Evolutionary conservation across 2,113 vertebrate genomes (phyloP).

Genomic region (Mesoclemmys tuberculata): DNA sequence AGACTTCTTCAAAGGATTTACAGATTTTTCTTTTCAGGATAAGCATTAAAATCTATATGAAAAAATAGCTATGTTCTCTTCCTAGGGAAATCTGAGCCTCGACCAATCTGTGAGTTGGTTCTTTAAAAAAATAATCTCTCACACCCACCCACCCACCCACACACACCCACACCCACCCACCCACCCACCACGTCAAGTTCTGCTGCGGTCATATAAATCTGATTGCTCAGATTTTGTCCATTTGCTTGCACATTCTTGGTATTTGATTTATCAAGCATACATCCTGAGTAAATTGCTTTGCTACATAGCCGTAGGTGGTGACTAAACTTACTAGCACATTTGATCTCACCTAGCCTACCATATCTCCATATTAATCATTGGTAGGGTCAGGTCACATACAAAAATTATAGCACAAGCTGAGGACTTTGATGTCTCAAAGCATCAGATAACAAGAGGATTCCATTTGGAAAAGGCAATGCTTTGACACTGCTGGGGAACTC

Average conservation of each 20-base stretch:
- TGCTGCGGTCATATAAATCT: not conserved
- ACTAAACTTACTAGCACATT: conserved; percentile 8
- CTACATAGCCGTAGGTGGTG: not conserved
- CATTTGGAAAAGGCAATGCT: not conserved
- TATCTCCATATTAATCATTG: conserved; percentile 19
- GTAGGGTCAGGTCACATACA: not conserved
- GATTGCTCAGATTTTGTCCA: not conserved
- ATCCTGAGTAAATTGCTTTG: not conserved
- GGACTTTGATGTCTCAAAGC: not conserved
- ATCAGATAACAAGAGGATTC: not conserved
- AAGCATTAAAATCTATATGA: not conserved
- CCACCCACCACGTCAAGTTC: no score
- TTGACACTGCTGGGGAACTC: not conserved
- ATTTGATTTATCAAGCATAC: not conserved
- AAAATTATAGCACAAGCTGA: not conserved
- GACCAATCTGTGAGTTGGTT: not conserved
- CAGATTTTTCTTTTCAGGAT: not conserved
- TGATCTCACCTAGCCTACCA: not conserved
- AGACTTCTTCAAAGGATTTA: conserved; percentile 45
- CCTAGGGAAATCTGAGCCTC: not conserved
- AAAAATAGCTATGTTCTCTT: conserved; percentile 8
- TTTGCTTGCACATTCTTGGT: not conserved
- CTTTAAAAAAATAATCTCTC: no score
- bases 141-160: no score
- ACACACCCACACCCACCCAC: no score